A percentile compares a stretch with the other conserved stretches of the same genome.
Evolutionary conservation across 1,140 invertebrate genomes (phyloP).

Genomic region (Drosophila ogumai): DNA sequence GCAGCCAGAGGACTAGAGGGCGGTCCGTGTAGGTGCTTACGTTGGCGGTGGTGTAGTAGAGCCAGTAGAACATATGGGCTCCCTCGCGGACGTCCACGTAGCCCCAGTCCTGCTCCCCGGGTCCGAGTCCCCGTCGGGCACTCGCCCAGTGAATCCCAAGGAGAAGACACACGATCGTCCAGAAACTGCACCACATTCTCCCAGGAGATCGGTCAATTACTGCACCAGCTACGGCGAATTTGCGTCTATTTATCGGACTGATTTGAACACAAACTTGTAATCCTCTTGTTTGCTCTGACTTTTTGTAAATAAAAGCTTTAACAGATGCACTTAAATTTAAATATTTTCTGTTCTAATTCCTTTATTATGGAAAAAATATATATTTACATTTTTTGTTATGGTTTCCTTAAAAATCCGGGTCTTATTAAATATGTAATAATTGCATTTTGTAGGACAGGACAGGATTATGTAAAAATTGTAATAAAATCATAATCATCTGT

Average conservation of each 20-base stretch:
- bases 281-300: neutral
- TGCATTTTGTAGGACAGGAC: too few relatives aligned
- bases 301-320: neutral
- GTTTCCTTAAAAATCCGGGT: too few relatives aligned
- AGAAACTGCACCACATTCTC: slow-evolving; percentile 25
- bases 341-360: neutral
- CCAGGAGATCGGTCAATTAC: neutral
- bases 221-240: neutral
- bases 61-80: slow-evolving; percentile 94
- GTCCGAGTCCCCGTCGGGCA: slow-evolving; percentile 85
- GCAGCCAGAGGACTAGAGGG: slow-evolving; percentile 92
- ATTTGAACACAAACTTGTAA: neutral
- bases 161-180: slow-evolving; percentile 6
- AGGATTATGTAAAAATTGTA: too few relatives aligned
- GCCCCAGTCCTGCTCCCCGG: slow-evolving; percentile 89
- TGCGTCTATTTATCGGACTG: slow-evolving; percentile 6
- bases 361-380: neutral
- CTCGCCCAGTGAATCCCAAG: neutral
- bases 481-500: too few relatives aligned
- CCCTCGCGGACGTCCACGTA: slow-evolving; percentile 88
- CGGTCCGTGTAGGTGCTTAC: slow-evolving; percentile 87
- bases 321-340: neutral
- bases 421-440: too few relatives aligned
- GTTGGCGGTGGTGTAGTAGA: slow-evolving; percentile 90
- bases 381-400: too few relatives aligned